These are phyloP conservation scores for Lagopus muta DNA, from an alignment of 2,113 vertebrate genomes.

Conservation along the genomic window DNA sequence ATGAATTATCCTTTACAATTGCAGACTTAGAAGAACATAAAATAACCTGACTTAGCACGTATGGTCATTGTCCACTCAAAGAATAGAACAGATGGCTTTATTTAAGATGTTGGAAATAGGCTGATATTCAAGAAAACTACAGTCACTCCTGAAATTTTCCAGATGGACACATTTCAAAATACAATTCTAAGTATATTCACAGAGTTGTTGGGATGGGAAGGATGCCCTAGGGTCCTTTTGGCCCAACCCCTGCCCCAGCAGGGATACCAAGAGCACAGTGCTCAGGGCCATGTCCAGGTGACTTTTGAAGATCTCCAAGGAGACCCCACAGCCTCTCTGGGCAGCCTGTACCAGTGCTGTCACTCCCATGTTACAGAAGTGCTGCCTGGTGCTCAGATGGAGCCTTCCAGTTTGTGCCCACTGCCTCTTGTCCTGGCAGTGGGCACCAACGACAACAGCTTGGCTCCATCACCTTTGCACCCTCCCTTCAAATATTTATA, in stretches of 20 bases:
- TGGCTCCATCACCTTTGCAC: neutral
- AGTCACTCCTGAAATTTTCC: neutral
- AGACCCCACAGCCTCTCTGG: neutral
- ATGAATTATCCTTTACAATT: neutral
- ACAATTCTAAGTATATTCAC: neutral
- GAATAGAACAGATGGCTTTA: neutral
- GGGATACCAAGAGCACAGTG: neutral
- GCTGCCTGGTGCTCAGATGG: neutral
- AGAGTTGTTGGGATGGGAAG: neutral
- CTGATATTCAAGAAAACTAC: neutral
- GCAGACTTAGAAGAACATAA: neutral
- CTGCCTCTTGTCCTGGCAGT: neutral
- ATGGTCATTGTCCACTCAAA: neutral
- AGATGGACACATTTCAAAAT: neutral
- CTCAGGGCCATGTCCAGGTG: neutral
- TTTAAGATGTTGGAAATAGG: neutral
- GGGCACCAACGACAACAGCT: neutral
- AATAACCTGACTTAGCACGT: conserved; percentile 21
- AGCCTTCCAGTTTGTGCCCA: neutral
- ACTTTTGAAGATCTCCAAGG: neutral
- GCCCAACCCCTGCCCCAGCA: neutral
- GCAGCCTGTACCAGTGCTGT: neutral
- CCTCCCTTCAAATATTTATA: neutral
- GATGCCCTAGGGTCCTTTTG: neutral
- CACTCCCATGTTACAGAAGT: neutral